A percentile compares a stretch with the other conserved stretches of the same genome.
phyloP scores from a whole-genome alignment of 2,888 invertebrate species.

The Orthosia cruda region DNA sequence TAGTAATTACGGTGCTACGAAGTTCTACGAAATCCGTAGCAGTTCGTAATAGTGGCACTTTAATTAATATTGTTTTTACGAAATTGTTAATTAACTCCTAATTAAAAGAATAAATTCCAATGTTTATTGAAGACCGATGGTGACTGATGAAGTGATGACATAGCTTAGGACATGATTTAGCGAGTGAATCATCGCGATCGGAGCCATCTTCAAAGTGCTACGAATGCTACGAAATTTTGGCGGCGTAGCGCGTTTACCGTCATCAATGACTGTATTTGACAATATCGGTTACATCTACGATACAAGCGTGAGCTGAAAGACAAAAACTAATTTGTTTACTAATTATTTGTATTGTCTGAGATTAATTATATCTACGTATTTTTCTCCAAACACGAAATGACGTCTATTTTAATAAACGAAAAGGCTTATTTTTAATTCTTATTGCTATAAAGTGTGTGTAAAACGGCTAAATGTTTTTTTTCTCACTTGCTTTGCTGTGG shows the following conservation, averaged over 20 bases:
- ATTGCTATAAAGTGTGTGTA: neutral
- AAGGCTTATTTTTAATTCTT: neutral
- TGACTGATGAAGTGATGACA: neutral
- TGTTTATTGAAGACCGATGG: neutral
- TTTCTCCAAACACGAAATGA: too few relatives aligned
- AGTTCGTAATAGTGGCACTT: constrained; percentile 28
- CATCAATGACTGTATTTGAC: neutral
- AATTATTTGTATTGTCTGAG: neutral
- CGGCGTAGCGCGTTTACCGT: constrained; percentile 5
- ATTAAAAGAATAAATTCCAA: constrained; percentile 10
- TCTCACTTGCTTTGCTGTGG: constrained; percentile 8
- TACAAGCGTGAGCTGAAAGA: neutral
- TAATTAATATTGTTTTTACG: constrained; percentile 12
- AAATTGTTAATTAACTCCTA: constrained; percentile 11
- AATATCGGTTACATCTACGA: neutral
- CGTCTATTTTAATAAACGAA: neutral
- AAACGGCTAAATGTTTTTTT: neutral
- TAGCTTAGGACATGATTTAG: neutral
- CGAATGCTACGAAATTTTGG: constrained; percentile 17
- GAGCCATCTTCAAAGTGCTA: neutral
- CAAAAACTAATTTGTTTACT: too few relatives aligned
- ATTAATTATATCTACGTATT: neutral
- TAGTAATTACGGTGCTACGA: constrained; percentile 53
- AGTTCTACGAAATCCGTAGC: constrained; percentile 63
- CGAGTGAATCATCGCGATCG: neutral